Conservation (phyloP, 1,140 invertebrate genomes). For the Ceratina japonica region DNA sequence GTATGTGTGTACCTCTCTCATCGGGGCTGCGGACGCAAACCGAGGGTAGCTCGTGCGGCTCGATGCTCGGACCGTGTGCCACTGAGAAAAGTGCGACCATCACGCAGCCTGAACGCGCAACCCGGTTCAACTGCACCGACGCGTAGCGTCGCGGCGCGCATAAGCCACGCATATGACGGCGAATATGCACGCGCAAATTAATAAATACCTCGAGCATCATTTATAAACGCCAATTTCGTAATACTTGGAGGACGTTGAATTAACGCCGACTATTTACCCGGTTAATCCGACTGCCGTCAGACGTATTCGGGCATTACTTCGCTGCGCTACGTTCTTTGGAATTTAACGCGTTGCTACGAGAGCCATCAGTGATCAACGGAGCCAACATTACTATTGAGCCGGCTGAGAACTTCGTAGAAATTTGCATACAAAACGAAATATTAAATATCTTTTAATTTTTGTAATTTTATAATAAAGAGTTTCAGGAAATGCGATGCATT, state of each 20-base stretch:
- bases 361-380: too few species aligned
- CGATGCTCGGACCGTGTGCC: conserved; percentile 46
- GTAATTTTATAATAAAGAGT: too few species aligned
- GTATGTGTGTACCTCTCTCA: conserved; percentile 11
- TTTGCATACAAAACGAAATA: too few species aligned
- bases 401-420: too few species aligned
- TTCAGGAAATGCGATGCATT: too few species aligned
- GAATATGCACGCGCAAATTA: conserved; percentile 12
- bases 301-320: too few species aligned
- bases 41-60: conserved; percentile 38
- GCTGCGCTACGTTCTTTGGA: too few species aligned
- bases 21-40: conserved; percentile 24
- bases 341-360: too few species aligned
- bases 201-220: not conserved
- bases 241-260: not conserved
- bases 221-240: not conserved
- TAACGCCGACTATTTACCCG: not conserved
- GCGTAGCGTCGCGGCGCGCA: not conserved
- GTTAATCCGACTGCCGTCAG: not conserved
- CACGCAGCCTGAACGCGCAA: conserved; percentile 32
- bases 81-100: conserved; percentile 41
- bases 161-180: not conserved
- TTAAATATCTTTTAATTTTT: too few species aligned
- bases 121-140: conserved; percentile 28
- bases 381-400: too few species aligned